These are phyloP conservation scores for Gymnosoma rotundatum DNA, from an alignment of 2,888 invertebrate species.

Conservation along the genomic window DNA sequence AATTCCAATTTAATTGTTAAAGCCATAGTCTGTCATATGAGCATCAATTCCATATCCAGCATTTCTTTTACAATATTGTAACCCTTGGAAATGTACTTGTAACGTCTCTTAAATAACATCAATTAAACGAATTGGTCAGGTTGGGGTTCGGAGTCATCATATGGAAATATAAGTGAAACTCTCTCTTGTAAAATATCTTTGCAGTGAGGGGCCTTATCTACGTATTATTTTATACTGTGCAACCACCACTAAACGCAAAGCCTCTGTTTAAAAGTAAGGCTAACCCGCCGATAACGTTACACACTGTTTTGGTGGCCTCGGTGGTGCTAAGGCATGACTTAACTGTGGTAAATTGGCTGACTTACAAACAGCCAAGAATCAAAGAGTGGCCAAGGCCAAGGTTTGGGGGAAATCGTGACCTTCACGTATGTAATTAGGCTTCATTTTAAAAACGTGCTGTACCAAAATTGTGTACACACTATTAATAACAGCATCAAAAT, in stretches of 20 bases:
- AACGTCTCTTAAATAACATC: constrained; percentile 97
- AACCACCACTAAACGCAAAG: too few relatives aligned
- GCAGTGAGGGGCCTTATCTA: too few relatives aligned
- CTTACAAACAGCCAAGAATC: constrained; percentile 89
- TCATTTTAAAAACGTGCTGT: constrained; percentile 85
- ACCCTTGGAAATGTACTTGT: constrained; percentile 94
- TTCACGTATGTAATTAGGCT: constrained; percentile 87
- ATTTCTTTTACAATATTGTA: too few relatives aligned
- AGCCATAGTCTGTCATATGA: too few relatives aligned
- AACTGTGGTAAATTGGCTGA: too few relatives aligned
- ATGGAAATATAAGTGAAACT: constrained; percentile 94
- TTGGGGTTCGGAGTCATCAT: constrained; percentile 90
- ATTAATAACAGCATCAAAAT: constrained; percentile 92
- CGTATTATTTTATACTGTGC: too few relatives aligned
- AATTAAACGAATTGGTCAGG: constrained; percentile 85
- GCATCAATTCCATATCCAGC: too few relatives aligned
- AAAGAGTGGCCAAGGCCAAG: constrained; percentile 92
- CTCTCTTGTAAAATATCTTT: constrained; percentile 88
- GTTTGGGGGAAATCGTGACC: constrained; percentile 91
- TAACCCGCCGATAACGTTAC: too few relatives aligned
- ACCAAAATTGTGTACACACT: constrained; percentile 87
- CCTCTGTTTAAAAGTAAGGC: too few relatives aligned
- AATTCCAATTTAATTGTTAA: too few relatives aligned
- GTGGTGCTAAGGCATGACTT: too few relatives aligned
- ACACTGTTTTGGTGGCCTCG: too few relatives aligned